Evolutionary conservation across 2,888 invertebrate species (phyloP).

Genomic region (Drosophila siamana): DNA sequence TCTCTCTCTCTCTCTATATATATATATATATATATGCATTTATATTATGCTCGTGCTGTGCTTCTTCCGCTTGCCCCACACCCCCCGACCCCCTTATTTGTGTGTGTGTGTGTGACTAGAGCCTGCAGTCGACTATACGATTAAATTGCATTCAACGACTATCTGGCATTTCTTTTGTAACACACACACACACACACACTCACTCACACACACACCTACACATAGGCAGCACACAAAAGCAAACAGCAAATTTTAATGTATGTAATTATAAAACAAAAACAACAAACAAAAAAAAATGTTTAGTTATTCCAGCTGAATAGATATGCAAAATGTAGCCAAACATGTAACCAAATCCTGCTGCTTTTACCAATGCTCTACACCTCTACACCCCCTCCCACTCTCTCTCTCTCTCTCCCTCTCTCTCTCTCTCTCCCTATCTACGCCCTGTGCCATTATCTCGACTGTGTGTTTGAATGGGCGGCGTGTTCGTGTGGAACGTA

Average conservation of each 20-base stretch:
- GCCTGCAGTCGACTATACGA: constrained; percentile 12
- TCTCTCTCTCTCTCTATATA: constrained; percentile 4
- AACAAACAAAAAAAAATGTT: constrained; percentile 40
- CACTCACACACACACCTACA: constrained; percentile 4
- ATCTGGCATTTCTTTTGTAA: constrained; percentile 31
- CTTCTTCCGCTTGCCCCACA: constrained; percentile 42
- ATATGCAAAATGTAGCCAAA: constrained; percentile 46
- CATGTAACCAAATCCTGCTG: constrained; percentile 28
- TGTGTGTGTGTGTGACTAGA: background rate
- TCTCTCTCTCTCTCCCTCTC: background rate
- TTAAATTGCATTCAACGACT: constrained; percentile 32
- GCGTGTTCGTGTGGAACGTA: constrained; percentile 12
- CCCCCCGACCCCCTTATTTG: background rate
- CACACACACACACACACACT: constrained; percentile 1
- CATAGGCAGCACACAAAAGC: constrained; percentile 25
- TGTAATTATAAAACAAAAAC: constrained; percentile 37
- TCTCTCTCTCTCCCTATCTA: constrained; percentile 5
- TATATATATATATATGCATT: no score
- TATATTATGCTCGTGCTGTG: constrained; percentile 36
- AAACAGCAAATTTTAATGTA: constrained; percentile 33
- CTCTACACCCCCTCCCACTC: constrained; percentile 9
- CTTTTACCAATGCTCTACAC: constrained; percentile 7
- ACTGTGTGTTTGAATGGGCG: background rate
- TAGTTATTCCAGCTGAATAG: constrained; percentile 54
- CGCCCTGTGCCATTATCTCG: no score